Evolutionary conservation across 2,888 invertebrate species (phyloP).

Genomic region (Zhengitettix transpicula): DNA sequence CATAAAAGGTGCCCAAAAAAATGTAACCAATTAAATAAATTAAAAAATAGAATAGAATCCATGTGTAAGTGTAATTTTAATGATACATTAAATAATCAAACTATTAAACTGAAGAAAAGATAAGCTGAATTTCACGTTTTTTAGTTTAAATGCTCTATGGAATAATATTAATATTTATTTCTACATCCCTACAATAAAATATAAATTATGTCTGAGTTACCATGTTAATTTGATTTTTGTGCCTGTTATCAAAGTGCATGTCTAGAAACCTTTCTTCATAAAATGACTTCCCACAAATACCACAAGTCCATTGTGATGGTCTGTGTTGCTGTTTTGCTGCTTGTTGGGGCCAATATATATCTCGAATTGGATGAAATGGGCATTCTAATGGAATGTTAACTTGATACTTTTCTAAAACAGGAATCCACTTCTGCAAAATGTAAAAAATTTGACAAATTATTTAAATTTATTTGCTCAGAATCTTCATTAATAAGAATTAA

Average conservation of each 20-base stretch:
- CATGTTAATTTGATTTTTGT: conserved; percentile 69
- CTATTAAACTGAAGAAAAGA: no score
- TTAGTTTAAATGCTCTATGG: no score
- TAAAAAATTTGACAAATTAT: no score
- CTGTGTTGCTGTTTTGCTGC: conserved; percentile 70
- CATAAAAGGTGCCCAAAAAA: no score
- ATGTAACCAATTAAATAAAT: no score
- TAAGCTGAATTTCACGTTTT: no score
- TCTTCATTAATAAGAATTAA: no score
- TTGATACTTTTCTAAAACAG: conserved; percentile 75
- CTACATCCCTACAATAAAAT: not conserved
- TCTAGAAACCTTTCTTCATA: conserved; percentile 77
- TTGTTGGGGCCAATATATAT: conserved; percentile 76
- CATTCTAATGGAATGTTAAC: conserved; percentile 75
- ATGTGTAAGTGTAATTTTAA: no score
- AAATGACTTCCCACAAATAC: conserved; percentile 80
- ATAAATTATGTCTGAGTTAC: conserved; percentile 26
- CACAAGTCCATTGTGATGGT: conserved; percentile 79
- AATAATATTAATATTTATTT: no score
- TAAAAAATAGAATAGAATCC: no score
- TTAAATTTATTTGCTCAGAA: no score
- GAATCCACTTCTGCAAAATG: conserved; percentile 57
- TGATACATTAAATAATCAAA: no score
- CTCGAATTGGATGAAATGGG: conserved; percentile 73
- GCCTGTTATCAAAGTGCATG: conserved; percentile 76